A percentile compares a stretch with the other conserved stretches of the same genome.
phyloP scores from a whole-genome alignment of 2,113 vertebrate species.

The Bufo bufo region DNA sequence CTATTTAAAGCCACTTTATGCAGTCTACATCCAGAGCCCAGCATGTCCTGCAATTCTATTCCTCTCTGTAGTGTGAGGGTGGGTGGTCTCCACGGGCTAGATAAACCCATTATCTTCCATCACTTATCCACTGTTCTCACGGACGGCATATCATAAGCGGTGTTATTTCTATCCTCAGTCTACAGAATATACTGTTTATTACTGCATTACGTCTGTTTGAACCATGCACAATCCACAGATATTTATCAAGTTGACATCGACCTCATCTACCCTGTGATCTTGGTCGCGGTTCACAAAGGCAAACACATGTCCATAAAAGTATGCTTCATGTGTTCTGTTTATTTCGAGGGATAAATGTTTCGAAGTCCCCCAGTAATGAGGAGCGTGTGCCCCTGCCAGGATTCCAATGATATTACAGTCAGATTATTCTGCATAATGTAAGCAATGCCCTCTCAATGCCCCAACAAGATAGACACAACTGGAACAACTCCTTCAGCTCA shows the following conservation, averaged over 20 bases:
- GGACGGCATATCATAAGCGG: slow-evolving; percentile 22
- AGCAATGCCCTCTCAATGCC: not conserved
- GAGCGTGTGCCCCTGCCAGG: not conserved
- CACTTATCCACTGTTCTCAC: slow-evolving; percentile 23
- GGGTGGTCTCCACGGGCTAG: slow-evolving; percentile 29
- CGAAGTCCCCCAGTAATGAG: not conserved
- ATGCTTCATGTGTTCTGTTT: slow-evolving; percentile 22
- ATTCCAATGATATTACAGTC: not conserved
- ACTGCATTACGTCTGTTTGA: slow-evolving; percentile 34
- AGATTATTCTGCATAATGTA: not conserved
- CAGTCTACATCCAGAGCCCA: not conserved
- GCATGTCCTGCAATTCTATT: not conserved
- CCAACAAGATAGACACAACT: not conserved
- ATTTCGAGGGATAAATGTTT: slow-evolving; percentile 23
- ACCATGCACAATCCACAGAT: not conserved
- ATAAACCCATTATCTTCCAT: slow-evolving; percentile 36
- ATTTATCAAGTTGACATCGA: slow-evolving; percentile 34
- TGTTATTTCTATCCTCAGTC: slow-evolving; percentile 20
- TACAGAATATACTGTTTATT: slow-evolving; percentile 21
- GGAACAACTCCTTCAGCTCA: not conserved
- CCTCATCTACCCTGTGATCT: slow-evolving; percentile 32
- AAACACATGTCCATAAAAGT: slow-evolving; percentile 36
- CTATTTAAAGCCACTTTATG: not conserved
- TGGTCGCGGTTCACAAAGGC: slow-evolving; percentile 4
- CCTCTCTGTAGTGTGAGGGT: not conserved